Evolutionary conservation across 1,140 invertebrate species (phyloP), one percentile per base, ranked within the genome.

Genomic region (Brachionus koreanus): DNA sequence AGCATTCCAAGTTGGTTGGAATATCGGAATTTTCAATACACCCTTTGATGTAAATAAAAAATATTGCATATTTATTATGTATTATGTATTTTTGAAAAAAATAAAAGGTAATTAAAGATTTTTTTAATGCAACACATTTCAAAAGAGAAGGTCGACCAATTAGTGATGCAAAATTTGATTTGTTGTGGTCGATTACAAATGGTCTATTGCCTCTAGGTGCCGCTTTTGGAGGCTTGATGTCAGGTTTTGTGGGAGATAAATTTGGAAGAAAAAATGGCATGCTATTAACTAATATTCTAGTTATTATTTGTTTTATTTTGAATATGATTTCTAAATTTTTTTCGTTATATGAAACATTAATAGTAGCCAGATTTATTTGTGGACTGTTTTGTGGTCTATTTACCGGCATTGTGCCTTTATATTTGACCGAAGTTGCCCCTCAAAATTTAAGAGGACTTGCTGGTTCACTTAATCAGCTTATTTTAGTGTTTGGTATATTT

Each of bases 1-100:
- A 7, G 98, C 98, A 93, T 97, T 96, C 86, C 94, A 96, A 87
- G 94, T 96, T 90, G 95, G 95, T 23, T 97, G 95, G 89, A 95
- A 96, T 86, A 95, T 93, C 2, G 95, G 94, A 4, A 94, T 98
- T 82, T 96, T 96, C 35, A 95, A 96, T 86, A 91, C 93, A 42
- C 93, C 95, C 43, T 92, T 96, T 90, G 90, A 90, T 85, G 94
- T 95, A 90, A 83, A 85, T 25, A 37, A 39, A 39, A 23, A 46
- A 43, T 37, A 52, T 29, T 29, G 3, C 29, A 29, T 5, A n/a
- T n/a, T 23, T 5, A 42, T 42, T 3, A n/a, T 57, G 12, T n/a
- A n/a, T n/a, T n/a, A n/a, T 77, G 5, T 61, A 12, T 42, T 0
- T 16, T 0, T 42, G 29, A 29, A 79, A 79, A 79, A 29, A 23